Conservation (phyloP, 2,797 vertebrate genomes). For the Platalea minor region DNA sequence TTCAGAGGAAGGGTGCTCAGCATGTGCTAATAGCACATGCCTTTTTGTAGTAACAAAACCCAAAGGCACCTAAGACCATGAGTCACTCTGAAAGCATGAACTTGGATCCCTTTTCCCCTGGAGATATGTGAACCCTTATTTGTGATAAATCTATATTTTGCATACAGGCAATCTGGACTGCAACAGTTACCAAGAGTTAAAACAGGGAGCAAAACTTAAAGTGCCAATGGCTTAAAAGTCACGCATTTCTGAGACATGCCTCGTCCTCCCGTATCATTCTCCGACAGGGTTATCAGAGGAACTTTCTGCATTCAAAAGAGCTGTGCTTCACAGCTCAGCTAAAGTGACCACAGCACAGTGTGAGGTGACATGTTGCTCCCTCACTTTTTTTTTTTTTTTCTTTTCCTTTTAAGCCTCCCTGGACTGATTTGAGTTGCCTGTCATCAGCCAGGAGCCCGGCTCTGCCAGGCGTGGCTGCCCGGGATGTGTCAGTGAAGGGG, state of each 20-base stretch:
- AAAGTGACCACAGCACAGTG: conserved; percentile 75
- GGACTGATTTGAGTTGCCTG: conserved; percentile 74
- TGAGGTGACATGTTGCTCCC: conserved; percentile 65
- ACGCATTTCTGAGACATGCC: conserved; percentile 68
- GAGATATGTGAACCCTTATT: not conserved
- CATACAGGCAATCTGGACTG: not conserved
- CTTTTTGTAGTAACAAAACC: not conserved
- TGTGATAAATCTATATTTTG: conserved; percentile 53
- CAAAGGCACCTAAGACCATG: not conserved
- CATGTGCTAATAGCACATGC: not conserved
- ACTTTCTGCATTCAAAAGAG: conserved; percentile 72
- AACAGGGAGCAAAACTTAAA: conserved; percentile 58
- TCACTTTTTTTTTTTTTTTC: not conserved
- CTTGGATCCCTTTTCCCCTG: not conserved
- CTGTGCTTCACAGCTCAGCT: conserved; percentile 71
- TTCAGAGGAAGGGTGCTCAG: not conserved
- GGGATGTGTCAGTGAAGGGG: conserved; percentile 83
- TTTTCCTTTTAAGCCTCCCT: conserved; percentile 55
- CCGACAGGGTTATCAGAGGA: conserved; percentile 73
- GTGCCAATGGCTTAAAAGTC: conserved; percentile 70
- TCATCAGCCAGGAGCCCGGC: conserved; percentile 68
- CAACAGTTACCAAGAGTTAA: conserved; percentile 60
- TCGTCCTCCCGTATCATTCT: conserved; percentile 70
- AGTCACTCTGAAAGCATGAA: conserved; percentile 42
- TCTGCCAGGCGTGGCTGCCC: conserved; percentile 57